Conservation (phyloP, 2,888 invertebrate species). For the Caenorhabditis plicata region DNA sequence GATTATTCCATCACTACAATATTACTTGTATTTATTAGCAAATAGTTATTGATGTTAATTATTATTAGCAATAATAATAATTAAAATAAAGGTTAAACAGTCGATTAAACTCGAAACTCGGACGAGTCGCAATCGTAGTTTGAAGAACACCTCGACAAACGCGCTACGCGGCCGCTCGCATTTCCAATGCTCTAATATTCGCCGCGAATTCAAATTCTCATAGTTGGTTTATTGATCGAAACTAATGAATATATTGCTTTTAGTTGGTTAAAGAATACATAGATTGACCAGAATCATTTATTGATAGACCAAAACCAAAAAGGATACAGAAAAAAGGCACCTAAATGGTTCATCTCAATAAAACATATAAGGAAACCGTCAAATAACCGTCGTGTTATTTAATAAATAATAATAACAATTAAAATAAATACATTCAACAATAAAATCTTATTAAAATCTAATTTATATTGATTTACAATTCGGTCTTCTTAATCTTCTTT, state of each 20-base stretch:
- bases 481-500: constrained; percentile 70
- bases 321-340: constrained; percentile 12
- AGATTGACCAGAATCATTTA: constrained; percentile 27
- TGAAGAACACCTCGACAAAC: constrained; percentile 24
- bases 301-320: constrained; percentile 5
- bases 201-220: constrained; percentile 27
- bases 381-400: constrained; percentile 36
- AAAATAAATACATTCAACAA: constrained; percentile 22
- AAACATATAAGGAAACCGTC: constrained; percentile 34
- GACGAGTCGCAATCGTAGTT: background rate
- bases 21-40: too few species aligned
- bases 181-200: too few species aligned
- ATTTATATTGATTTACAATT: constrained; percentile 47
- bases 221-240: too few species aligned
- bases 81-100: background rate
- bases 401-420: background rate
- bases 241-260: constrained; percentile 2
- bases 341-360: constrained; percentile 18
- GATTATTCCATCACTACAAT: too few species aligned
- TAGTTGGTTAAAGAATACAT: constrained; percentile 1
- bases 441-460: constrained; percentile 7
- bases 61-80: too few species aligned
- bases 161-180: constrained; percentile 46
- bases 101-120: background rate
- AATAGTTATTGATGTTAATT: too few species aligned